Evolutionary conservation across 64 coral and sea anemone genomes (phyloP).

Genomic region (Porites australiensis): DNA sequence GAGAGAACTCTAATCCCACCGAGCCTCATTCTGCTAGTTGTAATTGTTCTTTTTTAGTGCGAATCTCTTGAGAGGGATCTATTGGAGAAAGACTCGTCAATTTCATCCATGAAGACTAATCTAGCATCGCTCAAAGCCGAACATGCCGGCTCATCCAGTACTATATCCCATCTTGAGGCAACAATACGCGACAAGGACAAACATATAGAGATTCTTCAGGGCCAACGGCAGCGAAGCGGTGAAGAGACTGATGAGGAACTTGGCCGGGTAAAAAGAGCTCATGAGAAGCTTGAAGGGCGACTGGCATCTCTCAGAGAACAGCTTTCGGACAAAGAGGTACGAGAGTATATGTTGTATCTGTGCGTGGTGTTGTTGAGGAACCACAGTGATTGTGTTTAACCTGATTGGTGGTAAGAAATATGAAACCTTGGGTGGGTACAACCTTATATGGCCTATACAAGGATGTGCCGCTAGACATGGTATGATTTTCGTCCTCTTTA

Average conservation of each 20-base stretch:
- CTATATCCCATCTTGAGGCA: constrained; percentile 80
- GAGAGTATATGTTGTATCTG: background rate
- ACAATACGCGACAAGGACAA: constrained; percentile 85
- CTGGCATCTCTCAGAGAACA: constrained; percentile 79
- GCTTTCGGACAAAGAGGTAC: constrained; percentile 63
- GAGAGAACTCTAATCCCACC: too few relatives aligned
- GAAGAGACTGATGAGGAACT: constrained; percentile 81
- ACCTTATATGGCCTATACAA: too few relatives aligned
- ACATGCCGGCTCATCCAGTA: constrained; percentile 66
- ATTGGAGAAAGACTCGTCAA: constrained; percentile 65
- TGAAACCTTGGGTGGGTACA: too few relatives aligned
- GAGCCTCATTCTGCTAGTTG: too few relatives aligned
- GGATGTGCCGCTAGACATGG: too few relatives aligned
- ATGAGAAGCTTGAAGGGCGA: constrained; percentile 82
- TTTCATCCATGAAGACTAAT: constrained; percentile 67
- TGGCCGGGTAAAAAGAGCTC: constrained; percentile 51
- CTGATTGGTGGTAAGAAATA: too few relatives aligned
- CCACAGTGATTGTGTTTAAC: too few relatives aligned
- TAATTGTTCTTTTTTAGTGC: constrained; percentile 68
- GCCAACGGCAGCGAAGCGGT: constrained; percentile 71
- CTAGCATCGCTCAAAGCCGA: constrained; percentile 72
- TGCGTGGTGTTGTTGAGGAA: background rate
- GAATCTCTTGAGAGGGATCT: constrained; percentile 80
- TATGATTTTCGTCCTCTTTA: too few relatives aligned
- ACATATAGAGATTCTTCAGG: constrained; percentile 88